A percentile compares a stretch with the other conserved stretches of the same genome.
phyloP scores from a whole-genome alignment of 2,113 vertebrate genomes.

The Catharus bicknelli region DNA sequence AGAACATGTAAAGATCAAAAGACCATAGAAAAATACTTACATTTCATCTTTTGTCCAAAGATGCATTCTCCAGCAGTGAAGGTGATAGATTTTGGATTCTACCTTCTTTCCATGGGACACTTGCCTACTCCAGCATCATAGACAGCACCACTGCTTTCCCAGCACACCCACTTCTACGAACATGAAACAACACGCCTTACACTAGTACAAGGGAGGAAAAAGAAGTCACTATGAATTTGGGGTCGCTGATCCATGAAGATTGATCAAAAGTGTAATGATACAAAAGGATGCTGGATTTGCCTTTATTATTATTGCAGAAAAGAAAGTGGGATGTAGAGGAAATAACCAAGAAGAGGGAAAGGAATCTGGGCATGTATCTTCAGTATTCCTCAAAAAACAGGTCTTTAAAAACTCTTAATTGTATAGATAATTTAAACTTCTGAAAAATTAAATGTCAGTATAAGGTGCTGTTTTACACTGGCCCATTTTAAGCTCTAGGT shows the following conservation, averaged over 20 bases:
- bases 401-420: neutral
- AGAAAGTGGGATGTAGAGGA: neutral
- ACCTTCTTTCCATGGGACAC: neutral
- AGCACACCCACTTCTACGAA: neutral
- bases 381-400: neutral
- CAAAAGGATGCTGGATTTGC: neutral
- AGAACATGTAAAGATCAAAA: neutral
- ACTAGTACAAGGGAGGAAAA: neutral
- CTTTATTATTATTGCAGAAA: neutral
- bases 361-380: neutral
- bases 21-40: neutral
- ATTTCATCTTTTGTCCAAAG: neutral
- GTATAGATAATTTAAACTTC: neutral
- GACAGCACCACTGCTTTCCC: neutral
- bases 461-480: neutral
- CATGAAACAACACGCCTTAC: neutral
- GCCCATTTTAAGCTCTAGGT: neutral
- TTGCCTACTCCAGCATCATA: neutral
- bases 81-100: neutral
- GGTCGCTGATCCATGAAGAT: neutral
- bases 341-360: neutral
- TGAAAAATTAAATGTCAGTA: neutral
- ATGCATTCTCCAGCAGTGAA: neutral
- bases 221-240: neutral
- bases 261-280: neutral